phyloP scores from a whole-genome alignment of 1,140 invertebrate species.

The Drosophila kanapiae region DNA sequence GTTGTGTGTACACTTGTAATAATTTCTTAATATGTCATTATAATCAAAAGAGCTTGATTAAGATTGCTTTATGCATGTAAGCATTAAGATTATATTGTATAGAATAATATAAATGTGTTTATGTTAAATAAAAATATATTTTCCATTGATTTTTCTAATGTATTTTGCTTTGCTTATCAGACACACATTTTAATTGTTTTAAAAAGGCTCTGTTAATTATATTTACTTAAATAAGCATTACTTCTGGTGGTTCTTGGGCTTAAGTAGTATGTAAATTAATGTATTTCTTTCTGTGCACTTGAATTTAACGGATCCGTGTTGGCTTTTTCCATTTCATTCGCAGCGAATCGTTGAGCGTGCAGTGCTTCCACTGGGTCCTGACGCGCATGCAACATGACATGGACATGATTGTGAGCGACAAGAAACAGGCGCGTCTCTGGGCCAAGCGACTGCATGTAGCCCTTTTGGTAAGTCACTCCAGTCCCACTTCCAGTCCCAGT shows the following conservation, averaged over 20 bases:
- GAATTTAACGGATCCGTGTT: conserved; percentile 16
- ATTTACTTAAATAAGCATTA: not conserved
- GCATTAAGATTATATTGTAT: not conserved
- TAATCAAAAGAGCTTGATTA: not conserved
- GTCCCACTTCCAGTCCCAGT: conserved; percentile 3
- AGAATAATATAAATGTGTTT: not conserved
- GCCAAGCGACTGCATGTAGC: conserved; percentile 93
- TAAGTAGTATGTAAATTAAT: not conserved
- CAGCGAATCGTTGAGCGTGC: conserved; percentile 95
- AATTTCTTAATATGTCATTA: not conserved
- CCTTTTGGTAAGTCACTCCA: conserved; percentile 87
- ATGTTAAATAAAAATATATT: not conserved
- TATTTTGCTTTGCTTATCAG: not conserved
- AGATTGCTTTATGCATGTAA: not conserved
- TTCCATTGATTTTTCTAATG: not conserved
- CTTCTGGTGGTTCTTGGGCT: not conserved
- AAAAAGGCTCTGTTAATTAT: not conserved
- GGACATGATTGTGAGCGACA: conserved; percentile 94
- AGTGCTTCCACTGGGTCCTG: conserved; percentile 97
- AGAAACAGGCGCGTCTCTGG: conserved; percentile 94
- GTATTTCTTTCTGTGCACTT: conserved; percentile 8
- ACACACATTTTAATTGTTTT: not conserved
- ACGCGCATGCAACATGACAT: conserved; percentile 95
- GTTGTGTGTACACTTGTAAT: conserved; percentile 9
- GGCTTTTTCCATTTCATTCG: conserved; percentile 52